Percentiles rank a stretch among this genome's conserved stretches.
Evolutionary conservation across 2,888 invertebrate species (phyloP).

Genomic region (Ichneumoninae sp.): DNA sequence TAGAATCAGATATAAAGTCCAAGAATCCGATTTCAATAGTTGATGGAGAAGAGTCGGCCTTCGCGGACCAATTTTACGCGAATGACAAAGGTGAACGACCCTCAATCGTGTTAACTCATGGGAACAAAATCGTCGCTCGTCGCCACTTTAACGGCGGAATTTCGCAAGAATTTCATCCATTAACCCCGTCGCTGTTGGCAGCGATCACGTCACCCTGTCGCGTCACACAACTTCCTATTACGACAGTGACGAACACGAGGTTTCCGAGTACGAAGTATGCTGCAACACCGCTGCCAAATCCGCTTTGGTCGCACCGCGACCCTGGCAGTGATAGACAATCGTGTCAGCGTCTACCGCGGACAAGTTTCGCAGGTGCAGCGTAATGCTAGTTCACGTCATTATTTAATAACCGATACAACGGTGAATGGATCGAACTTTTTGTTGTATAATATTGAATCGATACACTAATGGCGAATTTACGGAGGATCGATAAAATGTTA

Average conservation of each 20-base stretch:
- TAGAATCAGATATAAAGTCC: not conserved
- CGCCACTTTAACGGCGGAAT: not conserved
- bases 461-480: too few species aligned
- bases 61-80: not conserved
- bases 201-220: not conserved
- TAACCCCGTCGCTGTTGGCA: constrained; percentile 13
- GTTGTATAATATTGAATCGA: not conserved
- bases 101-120: not conserved
- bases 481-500: not conserved
- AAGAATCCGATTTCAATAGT: not conserved
- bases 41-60: not conserved
- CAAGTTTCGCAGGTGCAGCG: not conserved
- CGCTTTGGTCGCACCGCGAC: constrained; percentile 68
- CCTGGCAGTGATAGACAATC: constrained; percentile 72
- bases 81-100: constrained; percentile 26
- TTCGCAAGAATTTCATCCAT: constrained; percentile 21
- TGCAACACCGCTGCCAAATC: constrained; percentile 67
- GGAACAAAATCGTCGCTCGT: not conserved
- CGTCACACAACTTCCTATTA: constrained; percentile 38
- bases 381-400: constrained; percentile 62
- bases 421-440: too few species aligned
- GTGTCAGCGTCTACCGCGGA: constrained; percentile 48
- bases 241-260: constrained; percentile 42
- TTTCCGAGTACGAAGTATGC: constrained; percentile 72
- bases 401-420: constrained; percentile 2